Conservation (phyloP, 2,888 invertebrate species). For the Linnaemya tessellans region DNA sequence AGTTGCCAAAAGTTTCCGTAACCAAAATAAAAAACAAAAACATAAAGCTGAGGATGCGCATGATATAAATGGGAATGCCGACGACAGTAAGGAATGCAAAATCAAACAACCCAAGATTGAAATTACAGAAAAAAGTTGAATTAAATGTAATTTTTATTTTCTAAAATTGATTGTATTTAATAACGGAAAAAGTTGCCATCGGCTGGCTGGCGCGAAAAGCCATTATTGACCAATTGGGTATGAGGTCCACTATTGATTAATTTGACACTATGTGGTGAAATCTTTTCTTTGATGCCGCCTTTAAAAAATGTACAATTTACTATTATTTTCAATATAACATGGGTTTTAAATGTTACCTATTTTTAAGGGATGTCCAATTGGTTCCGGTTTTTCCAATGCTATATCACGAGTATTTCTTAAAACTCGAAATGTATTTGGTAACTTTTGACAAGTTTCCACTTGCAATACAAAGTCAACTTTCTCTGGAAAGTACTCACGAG, state of each 20-base stretch:
- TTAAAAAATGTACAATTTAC: constrained; percentile 11
- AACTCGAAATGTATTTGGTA: constrained; percentile 86
- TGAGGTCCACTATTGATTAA: constrained; percentile 92
- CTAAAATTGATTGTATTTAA: constrained; percentile 78
- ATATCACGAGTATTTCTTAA: constrained; percentile 85
- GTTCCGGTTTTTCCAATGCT: constrained; percentile 80
- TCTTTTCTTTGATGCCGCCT: constrained; percentile 87
- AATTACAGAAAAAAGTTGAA: constrained; percentile 33
- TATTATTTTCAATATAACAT: neutral
- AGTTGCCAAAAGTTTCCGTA: constrained; percentile 86
- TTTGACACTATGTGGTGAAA: constrained; percentile 89
- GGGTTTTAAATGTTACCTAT: constrained; percentile 76
- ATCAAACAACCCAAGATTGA: constrained; percentile 77
- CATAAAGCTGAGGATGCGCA: constrained; percentile 69
- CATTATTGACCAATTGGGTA: constrained; percentile 91
- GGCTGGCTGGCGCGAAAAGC: constrained; percentile 90
- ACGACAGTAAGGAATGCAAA: constrained; percentile 60
- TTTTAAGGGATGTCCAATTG: constrained; percentile 84
- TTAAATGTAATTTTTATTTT: constrained; percentile 47
- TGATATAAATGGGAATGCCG: constrained; percentile 5
- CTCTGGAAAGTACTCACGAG: constrained; percentile 86
- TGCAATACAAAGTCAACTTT: constrained; percentile 87
- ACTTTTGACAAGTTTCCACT: constrained; percentile 85
- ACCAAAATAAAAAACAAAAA: constrained; percentile 87
- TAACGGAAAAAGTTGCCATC: constrained; percentile 90